Conservation (phyloP, 1,140 invertebrate genomes). For the Meloidogyne floridensis region DNA sequence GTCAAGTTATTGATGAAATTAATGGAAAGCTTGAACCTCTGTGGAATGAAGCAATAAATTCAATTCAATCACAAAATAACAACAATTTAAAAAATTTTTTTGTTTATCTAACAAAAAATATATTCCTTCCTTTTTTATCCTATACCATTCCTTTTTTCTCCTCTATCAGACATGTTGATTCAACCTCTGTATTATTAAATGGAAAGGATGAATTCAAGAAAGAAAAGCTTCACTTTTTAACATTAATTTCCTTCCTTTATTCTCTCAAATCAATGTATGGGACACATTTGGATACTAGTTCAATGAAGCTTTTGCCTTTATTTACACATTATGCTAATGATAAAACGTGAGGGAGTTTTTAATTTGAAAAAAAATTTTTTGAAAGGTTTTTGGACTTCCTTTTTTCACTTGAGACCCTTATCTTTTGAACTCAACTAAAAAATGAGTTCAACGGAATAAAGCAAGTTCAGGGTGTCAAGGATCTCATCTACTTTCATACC, state of each 20-base stretch:
- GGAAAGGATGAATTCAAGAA: conserved; percentile 24
- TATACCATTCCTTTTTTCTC: no score
- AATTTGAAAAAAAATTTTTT: no score
- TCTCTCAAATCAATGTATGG: not conserved
- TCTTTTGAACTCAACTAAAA: no score
- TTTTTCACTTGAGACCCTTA: no score
- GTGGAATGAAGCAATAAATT: conserved; percentile 23
- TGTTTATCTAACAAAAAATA: no score
- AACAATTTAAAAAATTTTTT: no score
- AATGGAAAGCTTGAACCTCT: conserved; percentile 26
- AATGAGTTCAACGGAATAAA: no score
- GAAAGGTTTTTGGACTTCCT: no score
- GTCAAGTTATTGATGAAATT: conserved; percentile 26
- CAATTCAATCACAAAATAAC: no score
- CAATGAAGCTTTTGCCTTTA: conserved; percentile 56
- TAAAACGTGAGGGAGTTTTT: conserved; percentile 32
- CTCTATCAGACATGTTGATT: conserved; percentile 17
- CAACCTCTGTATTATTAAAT: not conserved
- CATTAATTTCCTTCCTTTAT: conserved; percentile 34
- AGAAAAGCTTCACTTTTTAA: conserved; percentile 36
- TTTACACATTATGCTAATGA: conserved; percentile 57
- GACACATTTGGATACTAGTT: conserved; percentile 33
- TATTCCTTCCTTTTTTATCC: no score
- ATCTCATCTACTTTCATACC: no score
- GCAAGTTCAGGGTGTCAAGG: no score